Evolutionary conservation across 2,888 invertebrate genomes (phyloP).

Genomic region (Cephonodes hylas): DNA sequence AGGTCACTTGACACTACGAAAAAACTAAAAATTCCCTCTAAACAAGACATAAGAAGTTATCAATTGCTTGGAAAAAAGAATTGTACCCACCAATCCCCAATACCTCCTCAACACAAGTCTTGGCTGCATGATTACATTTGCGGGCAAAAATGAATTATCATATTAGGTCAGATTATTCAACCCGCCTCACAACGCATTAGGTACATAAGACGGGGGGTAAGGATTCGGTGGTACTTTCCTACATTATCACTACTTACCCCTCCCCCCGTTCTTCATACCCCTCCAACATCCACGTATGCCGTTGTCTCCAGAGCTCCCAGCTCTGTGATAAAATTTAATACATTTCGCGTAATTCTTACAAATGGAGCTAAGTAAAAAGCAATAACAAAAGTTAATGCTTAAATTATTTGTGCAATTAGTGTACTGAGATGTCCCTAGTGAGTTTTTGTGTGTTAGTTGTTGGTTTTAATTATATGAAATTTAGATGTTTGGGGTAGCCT

Average conservation of each 20-base stretch:
- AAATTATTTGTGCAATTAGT: not conserved
- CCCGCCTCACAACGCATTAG: not conserved
- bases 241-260: not conserved
- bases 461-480: too few relatives aligned
- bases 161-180: not conserved
- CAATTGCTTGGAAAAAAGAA: not conserved
- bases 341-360: not conserved
- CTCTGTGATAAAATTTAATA: not conserved
- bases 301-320: not conserved
- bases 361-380: conserved; percentile 3
- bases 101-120: not conserved
- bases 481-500: too few relatives aligned
- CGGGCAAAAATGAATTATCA: not conserved
- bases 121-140: not conserved
- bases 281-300: not conserved
- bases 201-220: not conserved
- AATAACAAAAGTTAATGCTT: not conserved
- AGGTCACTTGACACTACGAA: too few relatives aligned
- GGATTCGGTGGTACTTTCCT: not conserved
- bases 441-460: not conserved
- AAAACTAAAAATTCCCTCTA: too few relatives aligned
- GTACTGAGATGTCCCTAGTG: not conserved
- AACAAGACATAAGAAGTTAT: too few relatives aligned
- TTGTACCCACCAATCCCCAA: not conserved
- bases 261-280: not conserved